Evolutionary conservation across 2,888 invertebrate species (phyloP).

Genomic region (Rhopalosiphum nymphaeae): DNA sequence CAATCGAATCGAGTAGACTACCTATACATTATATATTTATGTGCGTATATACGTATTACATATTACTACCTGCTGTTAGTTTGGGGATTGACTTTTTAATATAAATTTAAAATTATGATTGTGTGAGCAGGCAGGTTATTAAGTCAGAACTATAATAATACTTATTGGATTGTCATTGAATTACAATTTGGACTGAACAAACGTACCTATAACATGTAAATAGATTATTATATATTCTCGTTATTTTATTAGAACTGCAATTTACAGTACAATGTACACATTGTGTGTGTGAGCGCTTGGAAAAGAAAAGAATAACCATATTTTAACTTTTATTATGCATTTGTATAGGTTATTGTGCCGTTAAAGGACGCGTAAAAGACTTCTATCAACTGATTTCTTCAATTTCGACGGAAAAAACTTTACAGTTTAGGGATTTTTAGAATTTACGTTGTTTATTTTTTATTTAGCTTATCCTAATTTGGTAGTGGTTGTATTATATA

Average conservation of each 20-base stretch:
- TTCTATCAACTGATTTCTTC: neutral
- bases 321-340: neutral
- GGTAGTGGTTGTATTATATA: neutral
- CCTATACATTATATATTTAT: neutral
- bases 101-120: too few species aligned
- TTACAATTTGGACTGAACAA: neutral
- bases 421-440: neutral
- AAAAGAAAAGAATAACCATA: neutral
- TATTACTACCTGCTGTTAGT: neutral
- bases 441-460: neutral
- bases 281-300: neutral
- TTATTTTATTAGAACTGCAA: neutral
- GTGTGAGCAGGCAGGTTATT: too few species aligned
- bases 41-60: neutral
- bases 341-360: neutral
- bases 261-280: neutral
- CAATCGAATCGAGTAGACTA: neutral
- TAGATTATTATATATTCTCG: neutral
- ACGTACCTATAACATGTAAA: neutral
- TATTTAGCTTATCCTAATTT: neutral
- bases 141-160: neutral
- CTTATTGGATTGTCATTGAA: neutral
- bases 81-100: too few species aligned
- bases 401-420: neutral
- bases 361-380: neutral